These are phyloP conservation scores for Anoplius nigerrimus DNA, from an alignment of 2,888 invertebrate species.

Conservation along the genomic window DNA sequence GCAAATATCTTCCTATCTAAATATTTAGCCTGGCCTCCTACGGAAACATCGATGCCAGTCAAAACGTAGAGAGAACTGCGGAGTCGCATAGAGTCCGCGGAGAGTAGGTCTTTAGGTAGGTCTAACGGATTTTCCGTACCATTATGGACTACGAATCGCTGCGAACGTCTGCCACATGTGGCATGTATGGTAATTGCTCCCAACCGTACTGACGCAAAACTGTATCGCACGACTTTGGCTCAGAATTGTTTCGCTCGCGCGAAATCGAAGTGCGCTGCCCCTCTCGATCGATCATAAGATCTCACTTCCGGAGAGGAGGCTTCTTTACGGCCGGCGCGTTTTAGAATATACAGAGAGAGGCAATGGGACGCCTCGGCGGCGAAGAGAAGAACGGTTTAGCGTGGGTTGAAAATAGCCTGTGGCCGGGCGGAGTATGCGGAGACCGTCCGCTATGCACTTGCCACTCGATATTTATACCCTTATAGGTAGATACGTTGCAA, in stretches of 20 bases:
- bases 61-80: neutral
- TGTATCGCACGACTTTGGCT: neutral
- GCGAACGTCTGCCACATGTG: constrained; percentile 10
- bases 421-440: constrained; percentile 63
- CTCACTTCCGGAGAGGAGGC: constrained; percentile 1
- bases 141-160: constrained; percentile 14
- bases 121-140: constrained; percentile 24
- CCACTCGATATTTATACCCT: constrained; percentile 65
- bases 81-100: neutral
- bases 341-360: constrained; percentile 38
- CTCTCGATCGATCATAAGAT: neutral
- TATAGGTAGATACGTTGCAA: constrained; percentile 42
- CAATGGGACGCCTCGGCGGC: neutral
- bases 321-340: constrained; percentile 46
- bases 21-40: constrained; percentile 1
- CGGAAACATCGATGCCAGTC: neutral
- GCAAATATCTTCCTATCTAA: no score
- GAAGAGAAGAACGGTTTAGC: constrained; percentile 43
- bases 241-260: neutral
- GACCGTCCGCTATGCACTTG: constrained; percentile 66
- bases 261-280: no score
- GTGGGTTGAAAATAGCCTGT: constrained; percentile 64
- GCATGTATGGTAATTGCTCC: neutral
- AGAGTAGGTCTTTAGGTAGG: constrained; percentile 15
- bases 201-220: neutral